Evolutionary conservation across 2,797 vertebrate species (phyloP).

Genomic region (Okamejei kenojei): DNA sequence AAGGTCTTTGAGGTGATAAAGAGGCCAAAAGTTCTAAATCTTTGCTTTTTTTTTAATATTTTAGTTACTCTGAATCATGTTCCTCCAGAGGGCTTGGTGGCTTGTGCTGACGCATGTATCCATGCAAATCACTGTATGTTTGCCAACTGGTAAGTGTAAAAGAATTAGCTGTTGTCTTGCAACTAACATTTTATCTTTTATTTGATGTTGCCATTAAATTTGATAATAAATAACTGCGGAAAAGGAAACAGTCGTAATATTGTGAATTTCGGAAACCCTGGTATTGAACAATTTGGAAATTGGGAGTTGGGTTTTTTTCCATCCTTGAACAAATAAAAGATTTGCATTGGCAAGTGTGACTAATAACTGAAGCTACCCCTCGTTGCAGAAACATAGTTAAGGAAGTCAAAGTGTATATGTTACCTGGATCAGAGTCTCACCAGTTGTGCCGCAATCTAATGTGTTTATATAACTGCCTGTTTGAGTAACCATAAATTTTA

Average conservation of each 20-base stretch:
- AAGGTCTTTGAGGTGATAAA: no score
- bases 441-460: neutral
- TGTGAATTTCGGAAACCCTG: neutral
- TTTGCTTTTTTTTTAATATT: neutral
- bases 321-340: neutral
- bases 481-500: neutral
- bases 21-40: neutral
- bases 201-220: neutral
- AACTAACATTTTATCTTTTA: neutral
- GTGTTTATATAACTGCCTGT: neutral
- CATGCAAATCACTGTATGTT: neutral
- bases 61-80: constrained; percentile 13
- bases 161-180: neutral
- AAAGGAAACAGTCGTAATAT: neutral
- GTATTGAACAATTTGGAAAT: neutral
- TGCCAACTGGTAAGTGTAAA: neutral
- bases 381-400: neutral
- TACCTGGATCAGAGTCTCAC: neutral
- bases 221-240: neutral
- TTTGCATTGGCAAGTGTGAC: neutral
- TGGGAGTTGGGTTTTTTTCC: neutral
- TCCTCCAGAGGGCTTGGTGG: no score
- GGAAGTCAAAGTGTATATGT: neutral
- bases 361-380: neutral
- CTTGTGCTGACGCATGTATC: neutral